Evolutionary conservation across 2,113 vertebrate genomes (phyloP).

Genomic region (Patagioenas fasciata): DNA sequence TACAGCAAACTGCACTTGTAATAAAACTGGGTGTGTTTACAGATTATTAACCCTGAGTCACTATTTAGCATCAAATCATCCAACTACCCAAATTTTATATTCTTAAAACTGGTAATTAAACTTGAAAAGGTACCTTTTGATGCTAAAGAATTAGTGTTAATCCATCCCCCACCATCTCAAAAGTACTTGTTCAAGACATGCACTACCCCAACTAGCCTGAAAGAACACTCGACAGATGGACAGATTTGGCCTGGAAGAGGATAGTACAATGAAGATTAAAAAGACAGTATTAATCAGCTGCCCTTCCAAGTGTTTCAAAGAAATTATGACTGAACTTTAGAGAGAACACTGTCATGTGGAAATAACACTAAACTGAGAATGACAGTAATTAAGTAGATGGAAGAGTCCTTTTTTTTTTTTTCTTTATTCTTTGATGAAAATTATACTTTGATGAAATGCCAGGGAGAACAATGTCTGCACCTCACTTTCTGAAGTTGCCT

Average conservation of each 20-base stretch:
- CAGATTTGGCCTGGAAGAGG: slow-evolving; percentile 80
- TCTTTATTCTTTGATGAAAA: not conserved
- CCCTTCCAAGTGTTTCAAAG: not conserved
- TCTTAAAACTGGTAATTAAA: not conserved
- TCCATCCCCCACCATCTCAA: not conserved
- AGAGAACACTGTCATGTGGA: not conserved
- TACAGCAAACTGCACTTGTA: not conserved
- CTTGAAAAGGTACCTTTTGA: not conserved
- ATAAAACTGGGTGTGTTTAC: not conserved
- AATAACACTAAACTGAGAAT: not conserved
- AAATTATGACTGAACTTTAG: not conserved
- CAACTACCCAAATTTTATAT: not conserved
- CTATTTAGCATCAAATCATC: not conserved
- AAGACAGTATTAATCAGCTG: not conserved
- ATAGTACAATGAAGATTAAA: slow-evolving; percentile 26
- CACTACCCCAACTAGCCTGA: slow-evolving; percentile 84
- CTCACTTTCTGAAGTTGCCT: not conserved
- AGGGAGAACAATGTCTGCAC: not conserved
- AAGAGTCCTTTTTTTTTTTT: not conserved
- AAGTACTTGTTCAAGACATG: slow-evolving; percentile 86
- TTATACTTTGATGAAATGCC: not conserved
- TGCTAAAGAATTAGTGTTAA: not conserved
- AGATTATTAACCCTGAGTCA: not conserved
- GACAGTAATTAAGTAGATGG: not conserved
- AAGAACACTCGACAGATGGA: slow-evolving; percentile 85